Evolutionary conservation across 2,113 vertebrate genomes (phyloP).

Genomic region (Siniperca chuatsi): DNA sequence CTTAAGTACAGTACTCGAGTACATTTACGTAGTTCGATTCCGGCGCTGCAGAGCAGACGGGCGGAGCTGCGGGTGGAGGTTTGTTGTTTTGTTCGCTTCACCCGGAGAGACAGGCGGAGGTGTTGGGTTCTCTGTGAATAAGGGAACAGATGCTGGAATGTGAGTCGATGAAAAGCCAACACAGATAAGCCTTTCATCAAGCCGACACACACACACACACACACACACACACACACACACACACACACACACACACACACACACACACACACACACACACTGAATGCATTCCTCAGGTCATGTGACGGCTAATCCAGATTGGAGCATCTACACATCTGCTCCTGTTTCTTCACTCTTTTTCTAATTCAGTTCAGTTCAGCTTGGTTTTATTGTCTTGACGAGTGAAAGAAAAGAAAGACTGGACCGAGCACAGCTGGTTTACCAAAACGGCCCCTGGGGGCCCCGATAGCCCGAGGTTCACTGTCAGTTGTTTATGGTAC

Average conservation of each 20-base stretch:
- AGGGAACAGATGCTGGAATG: constrained; percentile 66
- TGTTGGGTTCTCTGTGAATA: constrained; percentile 22
- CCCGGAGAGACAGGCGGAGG: not conserved
- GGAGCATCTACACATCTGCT: constrained; percentile 3
- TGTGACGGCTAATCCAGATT: constrained; percentile 55
- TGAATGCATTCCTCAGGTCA: constrained; percentile 54
- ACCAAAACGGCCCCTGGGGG: not conserved
- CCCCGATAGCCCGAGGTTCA: too few relatives aligned
- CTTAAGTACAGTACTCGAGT: not conserved
- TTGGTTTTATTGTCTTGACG: not conserved
- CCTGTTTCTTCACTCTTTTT: not conserved
- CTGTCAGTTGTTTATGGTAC: too few relatives aligned
- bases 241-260: too few relatives aligned
- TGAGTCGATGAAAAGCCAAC: constrained; percentile 54
- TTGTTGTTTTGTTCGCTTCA: too few relatives aligned
- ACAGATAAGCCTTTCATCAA: constrained; percentile 50
- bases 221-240: constrained; percentile 32
- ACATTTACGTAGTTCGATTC: not conserved
- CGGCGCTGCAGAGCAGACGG: too few relatives aligned
- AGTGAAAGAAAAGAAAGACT: not conserved
- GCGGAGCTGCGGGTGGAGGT: too few relatives aligned
- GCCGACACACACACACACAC: constrained; percentile 37
- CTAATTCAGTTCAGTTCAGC: not conserved
- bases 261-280: constrained; percentile 1
- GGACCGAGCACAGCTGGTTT: not conserved